phyloP scores from a whole-genome alignment of 1,140 invertebrate species.

The Apocrypta bakeri region DNA sequence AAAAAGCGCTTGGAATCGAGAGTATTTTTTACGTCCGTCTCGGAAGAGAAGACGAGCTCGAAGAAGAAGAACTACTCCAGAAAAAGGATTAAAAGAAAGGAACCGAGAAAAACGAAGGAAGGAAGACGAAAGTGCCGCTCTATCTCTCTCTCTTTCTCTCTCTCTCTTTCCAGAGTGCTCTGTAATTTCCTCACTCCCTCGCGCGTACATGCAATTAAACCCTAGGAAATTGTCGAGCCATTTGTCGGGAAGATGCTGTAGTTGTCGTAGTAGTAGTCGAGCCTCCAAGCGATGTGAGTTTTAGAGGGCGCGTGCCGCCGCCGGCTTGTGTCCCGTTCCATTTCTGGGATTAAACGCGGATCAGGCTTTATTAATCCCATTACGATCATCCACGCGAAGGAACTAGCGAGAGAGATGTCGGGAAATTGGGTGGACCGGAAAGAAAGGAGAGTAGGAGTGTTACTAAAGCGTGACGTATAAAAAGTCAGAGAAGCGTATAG shows the following conservation, averaged over 20 bases:
- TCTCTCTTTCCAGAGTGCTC: background rate
- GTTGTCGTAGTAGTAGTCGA: background rate
- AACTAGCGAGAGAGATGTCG: background rate
- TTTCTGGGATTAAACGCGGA: conserved; percentile 58
- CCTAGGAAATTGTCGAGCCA: conserved; percentile 46
- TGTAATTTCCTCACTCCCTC: conserved; percentile 38
- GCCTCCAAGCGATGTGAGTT: conserved; percentile 19
- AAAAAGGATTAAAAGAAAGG: conserved; percentile 15
- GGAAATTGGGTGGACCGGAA: background rate
- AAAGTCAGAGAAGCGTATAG: background rate
- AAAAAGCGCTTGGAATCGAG: conserved; percentile 15
- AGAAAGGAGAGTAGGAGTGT: background rate
- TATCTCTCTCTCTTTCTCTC: background rate
- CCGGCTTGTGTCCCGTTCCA: conserved; percentile 27
- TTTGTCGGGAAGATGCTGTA: conserved; percentile 17
- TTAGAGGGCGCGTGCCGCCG: conserved; percentile 34
- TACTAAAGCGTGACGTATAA: background rate
- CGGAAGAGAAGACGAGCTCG: conserved; percentile 38
- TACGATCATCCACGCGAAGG: conserved; percentile 55
- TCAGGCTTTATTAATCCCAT: conserved; percentile 66
- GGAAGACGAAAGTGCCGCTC: background rate
- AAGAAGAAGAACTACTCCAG: conserved; percentile 15
- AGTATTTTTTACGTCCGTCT: conserved; percentile 22
- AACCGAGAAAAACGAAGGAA: conserved; percentile 8
- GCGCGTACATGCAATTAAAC: conserved; percentile 51